A percentile compares a stretch with the other conserved stretches of the same genome.
Evolutionary conservation across 2,888 invertebrate species (phyloP).

Genomic region (Drosophila cracens): DNA sequence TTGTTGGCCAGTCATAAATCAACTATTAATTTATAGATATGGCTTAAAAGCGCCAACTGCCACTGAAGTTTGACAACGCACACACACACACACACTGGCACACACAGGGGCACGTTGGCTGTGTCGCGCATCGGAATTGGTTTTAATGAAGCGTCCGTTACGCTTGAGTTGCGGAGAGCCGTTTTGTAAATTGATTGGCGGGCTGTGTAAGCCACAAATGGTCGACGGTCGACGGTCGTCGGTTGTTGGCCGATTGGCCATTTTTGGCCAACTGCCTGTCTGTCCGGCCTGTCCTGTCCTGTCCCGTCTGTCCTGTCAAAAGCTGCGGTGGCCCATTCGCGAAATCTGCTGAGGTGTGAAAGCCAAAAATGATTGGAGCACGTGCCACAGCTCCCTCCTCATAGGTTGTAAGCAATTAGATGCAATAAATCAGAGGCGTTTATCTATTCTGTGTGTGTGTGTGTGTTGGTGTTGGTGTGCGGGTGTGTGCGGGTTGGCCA

Average conservation of each 20-base stretch:
- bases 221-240: conserved; percentile 18
- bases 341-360: conserved; percentile 65
- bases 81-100: not conserved
- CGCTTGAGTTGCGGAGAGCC: conserved; percentile 29
- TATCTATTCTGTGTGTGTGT: conserved; percentile 49
- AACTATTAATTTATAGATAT: not conserved
- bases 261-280: conserved; percentile 8
- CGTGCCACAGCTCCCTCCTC: conserved; percentile 51
- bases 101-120: conserved; percentile 10
- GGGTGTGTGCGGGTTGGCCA: conserved; percentile 20
- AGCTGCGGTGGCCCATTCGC: conserved; percentile 35
- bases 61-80: conserved; percentile 2
- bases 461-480: not conserved
- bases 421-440: conserved; percentile 69
- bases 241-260: conserved; percentile 11
- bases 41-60: conserved; percentile 14
- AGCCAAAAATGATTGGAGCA: conserved; percentile 77
- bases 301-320: conserved; percentile 3
- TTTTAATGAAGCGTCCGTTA: conserved; percentile 71
- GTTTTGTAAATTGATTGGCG: conserved; percentile 59
- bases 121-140: conserved; percentile 61
- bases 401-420: conserved; percentile 71
- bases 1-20: conserved; percentile 5
- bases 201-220: conserved; percentile 58
- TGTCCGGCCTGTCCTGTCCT: not conserved